Conservation (phyloP, 2,113 vertebrate genomes). For the Halcyon malimbica region DNA sequence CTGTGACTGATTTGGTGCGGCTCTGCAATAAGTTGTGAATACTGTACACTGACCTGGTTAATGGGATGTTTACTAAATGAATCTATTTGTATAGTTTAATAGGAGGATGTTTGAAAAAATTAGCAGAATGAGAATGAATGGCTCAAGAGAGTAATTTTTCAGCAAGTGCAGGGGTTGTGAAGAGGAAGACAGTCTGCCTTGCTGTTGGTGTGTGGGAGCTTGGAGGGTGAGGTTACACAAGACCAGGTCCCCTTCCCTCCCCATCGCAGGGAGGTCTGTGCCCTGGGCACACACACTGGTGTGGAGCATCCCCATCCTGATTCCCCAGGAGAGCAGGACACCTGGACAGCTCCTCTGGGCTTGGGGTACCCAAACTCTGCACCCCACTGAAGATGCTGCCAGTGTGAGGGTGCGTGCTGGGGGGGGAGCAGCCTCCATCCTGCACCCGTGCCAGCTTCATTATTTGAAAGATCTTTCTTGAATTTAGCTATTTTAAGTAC, state of each 20-base stretch:
- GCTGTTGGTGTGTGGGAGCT: background rate
- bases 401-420: background rate
- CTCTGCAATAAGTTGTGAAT: slow-evolving; percentile 49
- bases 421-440: background rate
- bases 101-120: slow-evolving; percentile 47
- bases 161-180: background rate
- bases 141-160: background rate
- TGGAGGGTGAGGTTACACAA: background rate
- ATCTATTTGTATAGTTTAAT: slow-evolving; percentile 60
- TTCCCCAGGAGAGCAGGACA: rapidly evolving
- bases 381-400: background rate
- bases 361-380: background rate
- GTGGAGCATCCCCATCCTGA: background rate
- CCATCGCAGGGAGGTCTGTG: rapidly evolving
- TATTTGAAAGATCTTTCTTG: background rate
- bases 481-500: slow-evolving; percentile 48
- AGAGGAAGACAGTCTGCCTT: background rate
- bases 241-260: background rate
- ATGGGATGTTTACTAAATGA: slow-evolving; percentile 60
- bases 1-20: slow-evolving; percentile 46
- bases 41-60: slow-evolving; percentile 47
- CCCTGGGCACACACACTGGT: rapidly evolving
- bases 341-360: rapidly evolving
- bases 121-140: slow-evolving; percentile 32
- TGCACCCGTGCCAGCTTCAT: background rate